A percentile compares a stretch with the other conserved stretches of the same genome.
phyloP scores from a whole-genome alignment of 1,140 invertebrate species.

The Brachionus manjavacas region DNA sequence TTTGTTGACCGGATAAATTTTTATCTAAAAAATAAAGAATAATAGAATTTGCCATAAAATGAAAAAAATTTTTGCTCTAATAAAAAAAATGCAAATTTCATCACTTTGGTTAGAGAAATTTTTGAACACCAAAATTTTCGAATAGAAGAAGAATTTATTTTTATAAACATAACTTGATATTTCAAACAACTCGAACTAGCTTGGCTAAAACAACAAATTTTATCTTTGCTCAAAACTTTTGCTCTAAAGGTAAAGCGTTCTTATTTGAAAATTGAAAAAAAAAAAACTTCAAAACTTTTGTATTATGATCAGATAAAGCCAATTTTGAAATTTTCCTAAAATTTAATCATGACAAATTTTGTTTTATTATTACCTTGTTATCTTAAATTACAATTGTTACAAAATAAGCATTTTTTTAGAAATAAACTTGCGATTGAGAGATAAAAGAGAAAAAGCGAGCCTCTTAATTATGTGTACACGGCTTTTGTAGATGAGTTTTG shows the following conservation, averaged over 20 bases:
- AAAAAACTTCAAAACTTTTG: neutral
- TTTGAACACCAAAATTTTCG: neutral
- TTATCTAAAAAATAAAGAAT: too few species aligned
- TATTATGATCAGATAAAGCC: neutral
- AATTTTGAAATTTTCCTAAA: neutral
- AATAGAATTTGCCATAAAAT: too few species aligned
- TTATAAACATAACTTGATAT: conserved; percentile 22
- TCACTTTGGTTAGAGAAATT: neutral
- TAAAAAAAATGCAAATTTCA: neutral
- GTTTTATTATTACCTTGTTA: neutral
- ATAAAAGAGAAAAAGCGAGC: neutral
- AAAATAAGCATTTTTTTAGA: neutral
- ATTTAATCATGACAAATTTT: conserved; percentile 8
- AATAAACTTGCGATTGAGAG: neutral
- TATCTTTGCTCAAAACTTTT: too few species aligned
- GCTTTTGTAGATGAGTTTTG: neutral
- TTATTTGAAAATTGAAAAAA: neutral
- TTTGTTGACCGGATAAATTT: too few species aligned
- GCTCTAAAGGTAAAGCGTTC: conserved; percentile 23
- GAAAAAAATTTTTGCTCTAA: too few species aligned
- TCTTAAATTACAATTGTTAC: neutral
- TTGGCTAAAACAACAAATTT: conserved; percentile 1
- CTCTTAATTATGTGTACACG: neutral
- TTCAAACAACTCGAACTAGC: neutral
- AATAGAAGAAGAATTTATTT: neutral